Evolutionary conservation across 2,113 vertebrate genomes (phyloP), one percentile per base, ranked within the genome.

Genomic region (Cyphomyrus plagiostoma): DNA sequence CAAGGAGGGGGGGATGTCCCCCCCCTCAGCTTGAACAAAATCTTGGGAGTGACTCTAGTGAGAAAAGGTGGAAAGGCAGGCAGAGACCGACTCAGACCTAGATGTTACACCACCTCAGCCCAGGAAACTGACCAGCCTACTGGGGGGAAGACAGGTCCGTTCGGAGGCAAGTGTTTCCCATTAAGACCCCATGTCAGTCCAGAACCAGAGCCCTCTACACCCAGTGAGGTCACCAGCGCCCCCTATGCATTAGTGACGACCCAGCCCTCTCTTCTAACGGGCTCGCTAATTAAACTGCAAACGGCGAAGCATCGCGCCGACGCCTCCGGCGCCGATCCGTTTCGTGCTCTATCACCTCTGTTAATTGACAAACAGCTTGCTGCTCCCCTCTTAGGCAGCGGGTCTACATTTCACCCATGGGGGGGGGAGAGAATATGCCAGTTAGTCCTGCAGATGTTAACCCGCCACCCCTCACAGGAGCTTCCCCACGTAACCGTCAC

Each of bases 341-440:
- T 96, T 96, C 96, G 96, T 96, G 95, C 95, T 96, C 96, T 96
- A 96, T 96, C 96, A 96, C 95, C 91, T 96, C 95, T 96, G 96
- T 96, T 96, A 96, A 96, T 96, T 96, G 95, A 96, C 96, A 96
- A 96, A 83, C 95, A 96, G 95, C 95, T 94, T 95, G 95, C 95
- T 95, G 95, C 95, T 96, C 96, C 96, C 95, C 93, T 94, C 94
- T 96, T 42, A 80, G 74, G 35, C 13, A 13, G 70, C 95, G 96
- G 95, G 94, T 96, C 95, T 96, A 96, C 96, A 96, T 96, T 92
- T 86, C 86, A 90, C 52, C 94, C 89, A 90, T 83, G 90, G 89
- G 88, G 17, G 21, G 46, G 35, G 35, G 17, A 3, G 0, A 70
- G 17, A 50, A 49, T 83, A 23, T 62, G 90, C 23, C 53, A 66